A percentile compares a stretch with the other conserved stretches of the same genome.
Conservation (phyloP, 2,797 vertebrate genomes). For the Enteromius paludinosus region DNA sequence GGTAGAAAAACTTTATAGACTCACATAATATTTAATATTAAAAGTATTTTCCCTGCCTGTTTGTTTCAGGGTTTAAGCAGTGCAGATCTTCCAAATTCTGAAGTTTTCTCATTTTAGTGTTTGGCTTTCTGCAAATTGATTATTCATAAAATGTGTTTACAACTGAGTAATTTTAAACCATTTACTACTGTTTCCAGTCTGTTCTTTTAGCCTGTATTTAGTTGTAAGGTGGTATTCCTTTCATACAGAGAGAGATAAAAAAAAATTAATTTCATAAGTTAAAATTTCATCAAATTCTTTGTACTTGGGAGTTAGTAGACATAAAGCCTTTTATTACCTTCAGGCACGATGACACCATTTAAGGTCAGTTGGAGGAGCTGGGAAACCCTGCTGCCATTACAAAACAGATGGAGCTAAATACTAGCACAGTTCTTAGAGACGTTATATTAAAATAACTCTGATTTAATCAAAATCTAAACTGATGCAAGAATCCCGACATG, state of each 20-base stretch:
- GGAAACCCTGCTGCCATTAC: not conserved
- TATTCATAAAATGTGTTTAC: not conserved
- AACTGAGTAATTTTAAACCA: not conserved
- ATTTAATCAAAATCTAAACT: not conserved
- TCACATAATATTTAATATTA: too few relatives aligned
- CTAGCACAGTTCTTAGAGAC: not conserved
- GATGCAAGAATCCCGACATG: not conserved
- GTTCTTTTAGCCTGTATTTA: not conserved
- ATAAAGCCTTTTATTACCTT: not conserved
- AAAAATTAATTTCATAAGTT: too few relatives aligned
- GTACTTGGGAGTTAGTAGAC: not conserved
- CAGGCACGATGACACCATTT: not conserved
- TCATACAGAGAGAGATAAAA: too few relatives aligned
- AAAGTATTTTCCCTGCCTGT: not conserved
- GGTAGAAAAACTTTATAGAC: too few relatives aligned
- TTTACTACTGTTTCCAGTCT: not conserved
- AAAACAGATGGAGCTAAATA: not conserved
- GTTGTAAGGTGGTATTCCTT: not conserved
- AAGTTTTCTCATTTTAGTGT: not conserved
- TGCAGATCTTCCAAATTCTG: not conserved
- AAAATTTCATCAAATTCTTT: not conserved
- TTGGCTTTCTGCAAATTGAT: not conserved
- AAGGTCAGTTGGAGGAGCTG: not conserved
- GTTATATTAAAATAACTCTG: not conserved
- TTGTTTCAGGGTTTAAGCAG: not conserved